phyloP scores from a whole-genome alignment of 2,113 vertebrate species.

The Cebidichthys violaceus region DNA sequence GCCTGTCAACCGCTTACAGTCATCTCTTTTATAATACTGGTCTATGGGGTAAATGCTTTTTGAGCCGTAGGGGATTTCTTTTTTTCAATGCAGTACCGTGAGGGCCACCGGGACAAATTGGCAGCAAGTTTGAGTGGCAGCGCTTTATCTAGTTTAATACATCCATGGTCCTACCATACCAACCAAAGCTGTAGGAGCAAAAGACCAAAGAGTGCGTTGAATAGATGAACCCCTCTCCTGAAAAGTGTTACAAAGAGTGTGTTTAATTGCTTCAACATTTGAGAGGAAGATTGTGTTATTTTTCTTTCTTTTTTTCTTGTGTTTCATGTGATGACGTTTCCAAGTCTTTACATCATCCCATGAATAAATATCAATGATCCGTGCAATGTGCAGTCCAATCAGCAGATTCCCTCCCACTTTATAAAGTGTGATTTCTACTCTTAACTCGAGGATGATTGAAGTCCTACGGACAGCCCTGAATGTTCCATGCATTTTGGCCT shows the following conservation, averaged over 20 bases:
- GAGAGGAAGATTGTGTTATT: background rate
- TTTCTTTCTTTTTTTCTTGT: background rate
- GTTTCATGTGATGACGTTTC: background rate
- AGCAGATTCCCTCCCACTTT: conserved; percentile 20
- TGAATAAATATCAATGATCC: conserved; percentile 21
- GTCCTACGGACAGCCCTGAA: background rate
- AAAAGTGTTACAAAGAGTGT: background rate
- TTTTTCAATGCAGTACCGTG: background rate
- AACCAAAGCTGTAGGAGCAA: background rate
- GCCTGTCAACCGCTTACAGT: background rate
- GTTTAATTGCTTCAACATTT: background rate
- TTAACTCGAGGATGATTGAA: background rate
- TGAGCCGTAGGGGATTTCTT: background rate
- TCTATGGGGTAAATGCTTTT: no score
- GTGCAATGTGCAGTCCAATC: conserved; percentile 34
- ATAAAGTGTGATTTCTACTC: conserved; percentile 6
- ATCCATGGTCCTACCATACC: background rate
- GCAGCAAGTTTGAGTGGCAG: background rate
- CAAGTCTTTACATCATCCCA: conserved; percentile 11
- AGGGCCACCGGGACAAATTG: background rate
- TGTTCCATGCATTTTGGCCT: background rate
- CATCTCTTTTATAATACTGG: background rate
- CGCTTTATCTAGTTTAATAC: background rate
- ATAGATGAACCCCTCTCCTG: background rate
- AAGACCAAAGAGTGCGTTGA: background rate